Evolutionary conservation across 2,888 invertebrate species (phyloP).

Genomic region (Cosmia pyralina): DNA sequence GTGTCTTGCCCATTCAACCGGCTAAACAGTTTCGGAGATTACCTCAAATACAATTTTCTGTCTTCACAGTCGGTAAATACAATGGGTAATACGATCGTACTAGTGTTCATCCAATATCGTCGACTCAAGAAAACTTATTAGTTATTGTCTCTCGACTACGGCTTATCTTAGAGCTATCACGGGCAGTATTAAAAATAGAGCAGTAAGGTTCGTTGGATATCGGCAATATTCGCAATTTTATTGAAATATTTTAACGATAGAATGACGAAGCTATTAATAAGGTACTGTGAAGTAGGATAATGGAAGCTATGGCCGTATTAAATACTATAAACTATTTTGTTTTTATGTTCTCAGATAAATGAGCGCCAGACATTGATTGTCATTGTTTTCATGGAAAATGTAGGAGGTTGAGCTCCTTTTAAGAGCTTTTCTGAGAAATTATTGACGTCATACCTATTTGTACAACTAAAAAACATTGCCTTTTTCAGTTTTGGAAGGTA

Average conservation of each 20-base stretch:
- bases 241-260: constrained; percentile 36
- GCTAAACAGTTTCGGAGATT: constrained; percentile 58
- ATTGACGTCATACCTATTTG: no score
- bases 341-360: no score
- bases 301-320: not conserved
- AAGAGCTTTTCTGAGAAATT: no score
- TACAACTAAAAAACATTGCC: no score
- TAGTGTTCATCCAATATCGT: constrained; percentile 62
- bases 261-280: constrained; percentile 11
- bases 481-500: no score
- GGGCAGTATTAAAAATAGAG: constrained; percentile 27
- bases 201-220: constrained; percentile 22
- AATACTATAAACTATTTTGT: not conserved
- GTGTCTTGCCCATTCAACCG: constrained; percentile 47
- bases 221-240: constrained; percentile 35
- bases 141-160: constrained; percentile 53
- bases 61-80: constrained; percentile 57
- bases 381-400: no score
- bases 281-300: not conserved
- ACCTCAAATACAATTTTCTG: constrained; percentile 61
- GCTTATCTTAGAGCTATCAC: constrained; percentile 38
- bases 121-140: constrained; percentile 60
- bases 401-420: no score
- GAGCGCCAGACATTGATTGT: no score
- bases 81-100: constrained; percentile 50